These are phyloP conservation scores for Helogale parvula DNA, from an alignment of 2,113 vertebrate species.

Conservation along the genomic window DNA sequence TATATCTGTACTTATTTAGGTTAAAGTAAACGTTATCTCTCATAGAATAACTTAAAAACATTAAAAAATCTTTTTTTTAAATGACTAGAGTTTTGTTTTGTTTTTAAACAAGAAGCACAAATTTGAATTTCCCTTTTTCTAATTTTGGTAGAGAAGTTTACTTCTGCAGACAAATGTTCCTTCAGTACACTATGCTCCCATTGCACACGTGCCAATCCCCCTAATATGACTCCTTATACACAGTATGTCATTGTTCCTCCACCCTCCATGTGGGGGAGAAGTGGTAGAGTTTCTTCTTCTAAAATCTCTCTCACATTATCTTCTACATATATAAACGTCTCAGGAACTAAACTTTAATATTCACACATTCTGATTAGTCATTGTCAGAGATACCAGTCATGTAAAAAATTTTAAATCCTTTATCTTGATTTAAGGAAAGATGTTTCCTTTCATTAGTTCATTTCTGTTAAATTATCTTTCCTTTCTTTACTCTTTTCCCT, in stretches of 20 bases:
- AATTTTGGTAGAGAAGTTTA: background rate
- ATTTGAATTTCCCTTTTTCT: constrained; percentile 40
- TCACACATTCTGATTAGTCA: background rate
- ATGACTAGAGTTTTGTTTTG: background rate
- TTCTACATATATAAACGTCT: background rate
- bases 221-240: background rate
- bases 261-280: background rate
- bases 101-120: background rate
- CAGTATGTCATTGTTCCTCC: background rate
- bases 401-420: background rate
- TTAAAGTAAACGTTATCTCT: constrained; percentile 14
- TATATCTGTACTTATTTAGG: background rate
- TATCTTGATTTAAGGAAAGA: constrained; percentile 6
- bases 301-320: background rate
- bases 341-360: background rate
- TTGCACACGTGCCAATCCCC: background rate
- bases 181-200: background rate
- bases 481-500: background rate
- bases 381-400: background rate
- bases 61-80: background rate
- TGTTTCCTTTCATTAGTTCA: background rate
- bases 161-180: background rate
- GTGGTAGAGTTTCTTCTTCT: background rate
- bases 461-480: constrained; percentile 19
- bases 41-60: background rate